Evolutionary conservation across 2,888 invertebrate genomes (phyloP).

Genomic region (Himalopsyche japonica): DNA sequence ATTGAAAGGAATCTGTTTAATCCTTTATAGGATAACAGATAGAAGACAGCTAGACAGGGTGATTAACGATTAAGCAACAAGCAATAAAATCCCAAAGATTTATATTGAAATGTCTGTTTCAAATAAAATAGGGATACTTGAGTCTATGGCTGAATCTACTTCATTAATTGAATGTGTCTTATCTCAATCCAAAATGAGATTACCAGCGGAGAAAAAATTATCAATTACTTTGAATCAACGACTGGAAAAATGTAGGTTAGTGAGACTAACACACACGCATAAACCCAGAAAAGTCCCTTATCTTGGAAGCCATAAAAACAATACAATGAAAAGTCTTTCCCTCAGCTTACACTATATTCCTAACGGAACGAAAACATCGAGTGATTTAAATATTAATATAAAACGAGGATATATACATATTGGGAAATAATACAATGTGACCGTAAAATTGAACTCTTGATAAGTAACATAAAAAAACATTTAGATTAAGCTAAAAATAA

Average conservation of each 20-base stretch:
- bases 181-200: neutral
- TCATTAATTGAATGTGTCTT: neutral
- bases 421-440: too few species aligned
- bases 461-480: too few species aligned
- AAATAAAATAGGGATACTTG: neutral
- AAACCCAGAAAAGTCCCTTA: neutral
- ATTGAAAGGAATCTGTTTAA: too few species aligned
- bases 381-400: too few species aligned
- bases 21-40: too few species aligned
- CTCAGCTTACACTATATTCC: neutral
- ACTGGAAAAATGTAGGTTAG: neutral
- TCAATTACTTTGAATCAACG: neutral
- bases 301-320: neutral
- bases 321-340: neutral
- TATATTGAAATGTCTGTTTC: neutral
- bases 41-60: too few species aligned
- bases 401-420: too few species aligned
- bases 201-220: neutral
- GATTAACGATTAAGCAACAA: too few species aligned
- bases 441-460: too few species aligned
- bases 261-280: neutral
- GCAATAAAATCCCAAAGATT: neutral
- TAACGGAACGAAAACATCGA: too few species aligned
- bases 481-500: too few species aligned
- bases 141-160: neutral